Base-by-base conservation (phyloP, 2,888 invertebrate species). In the Therioaphis trifolii region DNA sequence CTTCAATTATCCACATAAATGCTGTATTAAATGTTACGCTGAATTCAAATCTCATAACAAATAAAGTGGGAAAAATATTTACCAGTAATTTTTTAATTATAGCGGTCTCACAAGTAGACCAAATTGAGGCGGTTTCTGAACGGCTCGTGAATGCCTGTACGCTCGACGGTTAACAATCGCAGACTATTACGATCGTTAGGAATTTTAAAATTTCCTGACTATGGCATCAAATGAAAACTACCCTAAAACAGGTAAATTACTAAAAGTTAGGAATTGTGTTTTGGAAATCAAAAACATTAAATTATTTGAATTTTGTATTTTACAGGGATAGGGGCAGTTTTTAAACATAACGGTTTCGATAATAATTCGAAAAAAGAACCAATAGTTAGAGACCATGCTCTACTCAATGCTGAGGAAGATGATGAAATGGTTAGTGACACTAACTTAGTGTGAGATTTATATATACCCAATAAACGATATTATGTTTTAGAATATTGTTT, bases 341-440 rank as follows among this genome's bases (percentile, higher is more conserved):
- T 74, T 49, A 82, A 82, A 82, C 74, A 63, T 11, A 82, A 82
- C n/a, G 82, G 82, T 24, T 63, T 74, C 49, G 49, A 74, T 66
- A 49, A 29, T 9, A 72, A 82, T 52, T 40, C 72, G 14, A 82
- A 74, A 11, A 49, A 63, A 74, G 72, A 61, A 72, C 5, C 74
- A 52, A 72, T 72, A 52, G 18, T 82, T 29, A 61, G 55, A 49
- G 80, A 85, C 43, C 15, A 84, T 75, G 85, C 85, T 71, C 85
- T 85, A 84, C 86, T 92, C 86, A 90, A 91, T 86, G 88, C 89
- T 43, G 90, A 89, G 52, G 90, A 91, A 86, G 91, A 91, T 87
- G 91, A 91, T 86, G 90, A 91, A 87, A 90, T 92, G 91, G 91
- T 91, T 86, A 87, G 88, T 86, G n/a, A n/a, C n/a, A n/a, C n/a